These are phyloP conservation scores for Reinhardtius hippoglossoides DNA, from an alignment of 2,113 vertebrate species.

Conservation along the genomic window DNA sequence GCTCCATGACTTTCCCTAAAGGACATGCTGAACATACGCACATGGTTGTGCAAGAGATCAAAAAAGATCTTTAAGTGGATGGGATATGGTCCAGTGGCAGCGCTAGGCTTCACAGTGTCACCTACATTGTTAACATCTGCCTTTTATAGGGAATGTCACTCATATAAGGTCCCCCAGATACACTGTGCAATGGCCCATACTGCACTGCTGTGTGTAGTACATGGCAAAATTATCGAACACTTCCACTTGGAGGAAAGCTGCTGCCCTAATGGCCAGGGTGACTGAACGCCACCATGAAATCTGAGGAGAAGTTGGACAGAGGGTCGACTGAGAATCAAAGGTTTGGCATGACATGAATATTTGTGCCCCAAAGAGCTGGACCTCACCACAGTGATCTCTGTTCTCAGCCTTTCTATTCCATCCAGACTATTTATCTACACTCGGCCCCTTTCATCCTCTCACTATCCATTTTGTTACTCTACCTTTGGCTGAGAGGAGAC, in stretches of 20 bases:
- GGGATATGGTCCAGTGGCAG: slow-evolving; percentile 51
- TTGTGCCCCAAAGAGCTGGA: background rate
- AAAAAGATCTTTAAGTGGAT: slow-evolving; percentile 54
- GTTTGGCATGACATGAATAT: background rate
- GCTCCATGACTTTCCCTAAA: slow-evolving; percentile 61
- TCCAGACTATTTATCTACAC: background rate
- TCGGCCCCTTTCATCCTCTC: background rate
- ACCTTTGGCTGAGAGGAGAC: slow-evolving; percentile 7
- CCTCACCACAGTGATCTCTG: background rate
- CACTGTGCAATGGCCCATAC: slow-evolving; percentile 46
- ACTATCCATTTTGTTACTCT: background rate
- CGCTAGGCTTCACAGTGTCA: slow-evolving; percentile 34
- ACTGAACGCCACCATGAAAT: background rate
- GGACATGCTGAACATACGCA: slow-evolving; percentile 41
- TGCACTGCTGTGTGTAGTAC: slow-evolving; percentile 25
- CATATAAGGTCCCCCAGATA: slow-evolving; percentile 48
- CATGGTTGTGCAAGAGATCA: slow-evolving; percentile 39
- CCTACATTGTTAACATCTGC: slow-evolving; percentile 60
- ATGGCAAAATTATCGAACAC: slow-evolving; percentile 33
- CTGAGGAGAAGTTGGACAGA: background rate
- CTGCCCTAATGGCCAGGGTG: background rate
- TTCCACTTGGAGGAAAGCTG: slow-evolving; percentile 23
- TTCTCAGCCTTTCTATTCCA: no score
- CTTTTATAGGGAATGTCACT: slow-evolving; percentile 55
- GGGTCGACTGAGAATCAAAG: background rate